phyloP scores from a whole-genome alignment of 2,888 invertebrate genomes.

The Melanotus villosus region DNA sequence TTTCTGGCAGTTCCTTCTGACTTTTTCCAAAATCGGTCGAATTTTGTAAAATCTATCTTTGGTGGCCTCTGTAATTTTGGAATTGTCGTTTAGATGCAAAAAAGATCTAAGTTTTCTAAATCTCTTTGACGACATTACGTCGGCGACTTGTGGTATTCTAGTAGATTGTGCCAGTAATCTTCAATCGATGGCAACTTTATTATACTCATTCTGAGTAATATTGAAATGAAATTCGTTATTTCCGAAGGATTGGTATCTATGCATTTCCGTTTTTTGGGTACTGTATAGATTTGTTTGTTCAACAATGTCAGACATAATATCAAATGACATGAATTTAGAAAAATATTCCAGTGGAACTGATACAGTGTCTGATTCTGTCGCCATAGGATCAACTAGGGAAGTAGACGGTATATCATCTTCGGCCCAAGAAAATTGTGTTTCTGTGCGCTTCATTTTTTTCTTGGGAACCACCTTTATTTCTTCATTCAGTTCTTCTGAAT shows the following conservation, averaged over 20 bases:
- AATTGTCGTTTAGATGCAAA: slow-evolving; percentile 38
- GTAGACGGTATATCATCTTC: too few relatives aligned
- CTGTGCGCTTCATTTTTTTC: too few relatives aligned
- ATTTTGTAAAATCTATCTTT: slow-evolving; percentile 53
- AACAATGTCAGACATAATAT: slow-evolving; percentile 9
- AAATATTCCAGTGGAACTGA: too few relatives aligned
- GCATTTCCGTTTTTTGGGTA: slow-evolving; percentile 46
- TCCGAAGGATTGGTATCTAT: slow-evolving; percentile 51
- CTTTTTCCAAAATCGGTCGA: too few relatives aligned
- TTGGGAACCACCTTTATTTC: too few relatives aligned
- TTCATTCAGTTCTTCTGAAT: too few relatives aligned
- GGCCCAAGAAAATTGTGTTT: too few relatives aligned
- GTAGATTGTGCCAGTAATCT: slow-evolving; percentile 47
- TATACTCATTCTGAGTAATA: slow-evolving; percentile 58
- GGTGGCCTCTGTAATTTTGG: slow-evolving; percentile 32
- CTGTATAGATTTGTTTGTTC: slow-evolving; percentile 48
- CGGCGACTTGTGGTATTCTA: slow-evolving; percentile 28
- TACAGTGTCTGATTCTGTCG: too few relatives aligned
- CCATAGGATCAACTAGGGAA: too few relatives aligned
- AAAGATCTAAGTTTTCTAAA: slow-evolving; percentile 54
- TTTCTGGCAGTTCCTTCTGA: slow-evolving; percentile 35
- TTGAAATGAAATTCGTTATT: slow-evolving; percentile 55
- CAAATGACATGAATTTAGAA: slow-evolving; percentile 3
- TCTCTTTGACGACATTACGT: slow-evolving; percentile 55
- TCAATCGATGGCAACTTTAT: slow-evolving; percentile 53